Evolutionary conservation across 1,140 invertebrate genomes (phyloP).

Genomic region (Tribolium madens): DNA sequence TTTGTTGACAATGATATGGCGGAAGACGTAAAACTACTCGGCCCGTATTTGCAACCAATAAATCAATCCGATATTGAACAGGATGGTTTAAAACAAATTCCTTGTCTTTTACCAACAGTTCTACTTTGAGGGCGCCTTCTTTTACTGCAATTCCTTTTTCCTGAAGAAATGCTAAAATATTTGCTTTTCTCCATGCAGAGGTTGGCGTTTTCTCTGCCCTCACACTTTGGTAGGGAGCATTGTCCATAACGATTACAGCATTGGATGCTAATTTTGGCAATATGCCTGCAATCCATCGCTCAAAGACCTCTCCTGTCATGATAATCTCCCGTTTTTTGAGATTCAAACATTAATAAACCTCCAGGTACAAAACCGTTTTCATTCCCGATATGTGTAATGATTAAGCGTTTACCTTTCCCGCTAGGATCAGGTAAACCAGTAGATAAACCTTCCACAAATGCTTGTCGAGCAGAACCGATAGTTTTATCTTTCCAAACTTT

Average conservation of each 20-base stretch:
- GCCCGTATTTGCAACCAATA: not conserved
- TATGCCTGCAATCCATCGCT: conserved; percentile 36
- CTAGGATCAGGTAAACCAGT: too few species aligned
- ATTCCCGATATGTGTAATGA: not conserved
- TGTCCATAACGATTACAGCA: conserved; percentile 53
- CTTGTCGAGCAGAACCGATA: too few species aligned
- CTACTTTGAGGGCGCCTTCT: too few species aligned
- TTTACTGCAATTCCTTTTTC: too few species aligned
- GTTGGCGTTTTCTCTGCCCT: not conserved
- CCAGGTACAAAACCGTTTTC: not conserved
- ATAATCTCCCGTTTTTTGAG: conserved; percentile 53
- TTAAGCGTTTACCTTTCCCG: too few species aligned
- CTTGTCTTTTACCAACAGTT: not conserved
- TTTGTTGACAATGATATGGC: conserved; percentile 50
- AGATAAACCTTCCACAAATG: too few species aligned
- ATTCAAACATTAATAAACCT: conserved; percentile 41
- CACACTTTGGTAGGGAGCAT: conserved; percentile 47
- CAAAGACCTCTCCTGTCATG: conserved; percentile 65
- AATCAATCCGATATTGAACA: too few species aligned
- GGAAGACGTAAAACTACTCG: conserved; percentile 47
- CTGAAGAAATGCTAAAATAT: not conserved
- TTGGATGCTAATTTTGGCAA: conserved; percentile 14
- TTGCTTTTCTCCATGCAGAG: not conserved
- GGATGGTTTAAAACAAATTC: too few species aligned
- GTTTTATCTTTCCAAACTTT: too few species aligned